Conservation (phyloP, 2,888 invertebrate species). For the Chrysolina oricalcia region DNA sequence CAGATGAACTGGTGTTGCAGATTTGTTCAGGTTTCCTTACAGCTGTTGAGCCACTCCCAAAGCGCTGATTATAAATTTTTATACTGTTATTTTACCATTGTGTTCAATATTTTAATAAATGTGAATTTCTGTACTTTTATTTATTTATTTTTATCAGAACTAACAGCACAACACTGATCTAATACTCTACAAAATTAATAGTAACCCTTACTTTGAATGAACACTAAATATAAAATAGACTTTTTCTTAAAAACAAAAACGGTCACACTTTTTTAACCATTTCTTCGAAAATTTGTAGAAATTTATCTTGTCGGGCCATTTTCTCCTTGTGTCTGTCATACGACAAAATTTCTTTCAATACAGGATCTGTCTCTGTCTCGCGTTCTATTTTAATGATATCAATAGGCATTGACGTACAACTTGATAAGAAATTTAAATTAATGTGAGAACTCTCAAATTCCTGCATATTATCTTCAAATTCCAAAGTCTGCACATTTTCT, state of each 20-base stretch:
- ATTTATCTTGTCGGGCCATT: slow-evolving; percentile 10
- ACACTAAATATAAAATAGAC: background rate
- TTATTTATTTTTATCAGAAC: background rate
- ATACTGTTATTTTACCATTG: background rate
- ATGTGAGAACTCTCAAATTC: too few species aligned
- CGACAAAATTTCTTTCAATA: too few species aligned
- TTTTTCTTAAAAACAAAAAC: background rate
- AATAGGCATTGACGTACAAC: too few species aligned
- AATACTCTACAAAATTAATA: background rate
- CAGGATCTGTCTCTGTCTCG: too few species aligned
- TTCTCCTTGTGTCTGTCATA: too few species aligned
- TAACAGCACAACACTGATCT: background rate
- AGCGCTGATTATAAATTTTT: background rate
- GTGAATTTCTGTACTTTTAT: background rate
- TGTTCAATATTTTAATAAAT: background rate
- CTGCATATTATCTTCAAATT: too few species aligned
- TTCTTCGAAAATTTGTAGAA: background rate
- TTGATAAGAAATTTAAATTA: too few species aligned
- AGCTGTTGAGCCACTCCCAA: background rate
- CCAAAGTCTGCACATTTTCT: too few species aligned
- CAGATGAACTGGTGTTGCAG: background rate
- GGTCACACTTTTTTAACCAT: background rate
- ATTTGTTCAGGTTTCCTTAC: background rate
- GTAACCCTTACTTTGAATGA: background rate
- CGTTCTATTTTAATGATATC: too few species aligned